A percentile compares a stretch with the other conserved stretches of the same genome.
Conservation (phyloP, 2,113 vertebrate species). For the Limanda limanda region DNA sequence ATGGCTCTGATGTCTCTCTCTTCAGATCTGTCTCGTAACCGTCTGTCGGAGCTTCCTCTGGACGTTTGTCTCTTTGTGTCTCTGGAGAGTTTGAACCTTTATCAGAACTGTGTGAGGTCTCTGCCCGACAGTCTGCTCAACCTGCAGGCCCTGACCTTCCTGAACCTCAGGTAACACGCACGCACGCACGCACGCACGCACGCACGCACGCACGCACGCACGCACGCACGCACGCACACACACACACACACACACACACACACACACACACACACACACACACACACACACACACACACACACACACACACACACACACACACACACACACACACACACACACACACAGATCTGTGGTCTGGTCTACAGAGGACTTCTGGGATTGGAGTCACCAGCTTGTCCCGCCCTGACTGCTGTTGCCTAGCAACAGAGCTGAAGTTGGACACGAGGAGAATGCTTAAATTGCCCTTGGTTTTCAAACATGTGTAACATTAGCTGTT, state of each 20-base stretch:
- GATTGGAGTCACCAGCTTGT: no score
- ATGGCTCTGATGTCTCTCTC: background rate
- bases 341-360: no score
- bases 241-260: background rate
- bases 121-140: constrained; percentile 93
- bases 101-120: constrained; percentile 97
- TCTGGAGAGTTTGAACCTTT: constrained; percentile 94
- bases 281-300: no score
- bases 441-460: no score
- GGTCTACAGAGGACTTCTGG: no score
- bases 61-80: constrained; percentile 95
- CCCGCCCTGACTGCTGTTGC: no score
- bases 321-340: no score
- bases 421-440: no score
- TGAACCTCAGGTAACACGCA: constrained; percentile 93
- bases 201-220: constrained; percentile 14
- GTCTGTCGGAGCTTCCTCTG: constrained; percentile 91
- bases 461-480: no score
- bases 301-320: no score
- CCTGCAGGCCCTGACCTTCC: constrained; percentile 92
- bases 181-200: constrained; percentile 14
- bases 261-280: no score
- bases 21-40: constrained; percentile 93
- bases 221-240: constrained; percentile 17
- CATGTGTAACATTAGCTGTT: no score